phyloP scores from a whole-genome alignment of 2,113 vertebrate genomes.

The Gopherus flavomarginatus region DNA sequence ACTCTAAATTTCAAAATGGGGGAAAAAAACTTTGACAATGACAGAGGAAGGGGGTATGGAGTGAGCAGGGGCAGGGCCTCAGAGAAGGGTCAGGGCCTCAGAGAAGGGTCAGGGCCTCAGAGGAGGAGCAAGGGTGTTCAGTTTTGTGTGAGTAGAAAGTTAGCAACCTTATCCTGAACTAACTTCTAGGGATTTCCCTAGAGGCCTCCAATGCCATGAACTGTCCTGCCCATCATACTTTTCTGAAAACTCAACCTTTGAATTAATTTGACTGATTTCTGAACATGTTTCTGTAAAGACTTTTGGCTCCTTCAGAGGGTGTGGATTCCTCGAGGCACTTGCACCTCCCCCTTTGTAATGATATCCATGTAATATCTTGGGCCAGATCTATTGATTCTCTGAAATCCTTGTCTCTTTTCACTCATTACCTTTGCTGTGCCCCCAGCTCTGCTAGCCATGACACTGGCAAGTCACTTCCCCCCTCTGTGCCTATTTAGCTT shows the following conservation, averaged over 20 bases:
- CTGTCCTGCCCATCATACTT: fast-evolving
- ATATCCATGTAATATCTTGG: background rate
- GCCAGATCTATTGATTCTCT: background rate
- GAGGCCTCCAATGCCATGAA: background rate
- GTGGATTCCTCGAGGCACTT: background rate
- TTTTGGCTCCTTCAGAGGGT: background rate
- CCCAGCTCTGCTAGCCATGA: background rate
- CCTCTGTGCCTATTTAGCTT: background rate
- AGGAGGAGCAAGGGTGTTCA: too few relatives aligned
- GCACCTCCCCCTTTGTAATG: background rate
- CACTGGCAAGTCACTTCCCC: background rate
- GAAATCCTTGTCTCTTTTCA: background rate
- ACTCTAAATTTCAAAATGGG: too few relatives aligned
- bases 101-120: too few relatives aligned
- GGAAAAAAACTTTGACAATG: too few relatives aligned
- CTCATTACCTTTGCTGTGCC: background rate
- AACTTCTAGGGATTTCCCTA: background rate
- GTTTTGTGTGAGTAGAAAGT: too few relatives aligned
- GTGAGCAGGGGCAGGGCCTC: too few relatives aligned
- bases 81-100: too few relatives aligned
- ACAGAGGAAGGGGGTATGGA: too few relatives aligned
- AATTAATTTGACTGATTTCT: background rate
- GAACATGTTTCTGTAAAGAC: background rate
- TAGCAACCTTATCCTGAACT: background rate
- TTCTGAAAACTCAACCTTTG: background rate